Evolutionary conservation across 1,140 invertebrate species (phyloP).

Genomic region (Hyles vespertilio): DNA sequence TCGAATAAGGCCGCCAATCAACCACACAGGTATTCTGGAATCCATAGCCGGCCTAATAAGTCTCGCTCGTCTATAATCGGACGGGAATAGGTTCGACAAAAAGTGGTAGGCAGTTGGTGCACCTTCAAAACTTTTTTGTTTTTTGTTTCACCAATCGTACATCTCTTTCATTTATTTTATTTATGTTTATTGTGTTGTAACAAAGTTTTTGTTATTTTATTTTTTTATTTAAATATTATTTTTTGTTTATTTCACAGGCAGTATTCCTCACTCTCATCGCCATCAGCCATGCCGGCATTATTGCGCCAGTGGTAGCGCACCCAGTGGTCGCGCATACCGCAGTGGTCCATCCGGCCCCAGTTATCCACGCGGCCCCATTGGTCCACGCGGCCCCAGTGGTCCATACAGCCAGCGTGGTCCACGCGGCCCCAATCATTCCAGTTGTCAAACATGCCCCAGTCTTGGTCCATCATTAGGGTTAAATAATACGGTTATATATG

Average conservation of each 20-base stretch:
- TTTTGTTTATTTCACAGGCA: conserved; percentile 30
- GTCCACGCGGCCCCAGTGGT: conserved; percentile 41
- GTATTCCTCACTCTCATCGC: conserved; percentile 49
- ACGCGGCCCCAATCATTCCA: conserved; percentile 32
- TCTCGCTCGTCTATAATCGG: no score
- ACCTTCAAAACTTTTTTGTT: no score
- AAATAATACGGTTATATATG: conserved; percentile 2
- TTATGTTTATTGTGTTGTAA: no score
- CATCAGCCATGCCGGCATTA: conserved; percentile 45
- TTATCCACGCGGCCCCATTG: conserved; percentile 27
- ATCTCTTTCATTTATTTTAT: no score
- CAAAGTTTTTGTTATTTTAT: background rate
- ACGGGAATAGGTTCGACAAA: no score
- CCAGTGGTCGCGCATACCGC: conserved; percentile 42
- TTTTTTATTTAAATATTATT: background rate
- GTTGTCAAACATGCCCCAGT: conserved; percentile 39
- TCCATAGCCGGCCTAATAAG: no score
- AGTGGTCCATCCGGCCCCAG: conserved; percentile 30
- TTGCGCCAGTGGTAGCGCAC: conserved; percentile 54
- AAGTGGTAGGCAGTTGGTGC: no score
- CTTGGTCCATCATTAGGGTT: conserved; percentile 51
- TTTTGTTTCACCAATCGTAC: no score
- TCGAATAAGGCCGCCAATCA: no score
- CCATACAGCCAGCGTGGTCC: conserved; percentile 31
- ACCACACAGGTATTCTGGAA: no score